Conservation (phyloP, 2,888 invertebrate species). For the Dryomyza anilis region DNA sequence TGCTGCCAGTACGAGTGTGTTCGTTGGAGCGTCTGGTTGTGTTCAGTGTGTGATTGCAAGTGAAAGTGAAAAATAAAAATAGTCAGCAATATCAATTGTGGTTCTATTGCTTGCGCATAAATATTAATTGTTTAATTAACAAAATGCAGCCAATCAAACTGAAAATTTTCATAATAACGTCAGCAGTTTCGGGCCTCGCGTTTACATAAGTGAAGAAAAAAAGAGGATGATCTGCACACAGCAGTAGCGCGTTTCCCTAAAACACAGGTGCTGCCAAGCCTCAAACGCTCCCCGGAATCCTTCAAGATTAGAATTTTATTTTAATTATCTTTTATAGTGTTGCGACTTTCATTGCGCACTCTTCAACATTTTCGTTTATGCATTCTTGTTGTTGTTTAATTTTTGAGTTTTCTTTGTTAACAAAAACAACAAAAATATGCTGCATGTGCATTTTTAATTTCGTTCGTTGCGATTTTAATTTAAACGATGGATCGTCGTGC, state of each 20-base stretch:
- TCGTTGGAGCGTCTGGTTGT: slow-evolving; percentile 36
- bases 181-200: neutral
- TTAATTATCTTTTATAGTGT: no score
- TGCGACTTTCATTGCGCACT: neutral
- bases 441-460: slow-evolving; percentile 58
- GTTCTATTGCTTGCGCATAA: no score
- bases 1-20: slow-evolving; percentile 38
- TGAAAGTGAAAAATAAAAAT: no score
- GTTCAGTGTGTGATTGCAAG: slow-evolving; percentile 19
- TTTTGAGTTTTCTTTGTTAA: slow-evolving; percentile 1
- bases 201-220: slow-evolving; percentile 14
- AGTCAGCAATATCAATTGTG: no score
- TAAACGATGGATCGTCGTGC: slow-evolving; percentile 78
- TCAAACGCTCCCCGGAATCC: neutral
- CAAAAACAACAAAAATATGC: slow-evolving; percentile 31
- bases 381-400: no score
- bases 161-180: neutral
- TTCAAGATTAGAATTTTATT: slow-evolving; percentile 13
- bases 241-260: neutral
- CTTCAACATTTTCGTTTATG: no score
- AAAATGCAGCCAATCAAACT: slow-evolving; percentile 19
- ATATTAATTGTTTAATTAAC: slow-evolving; percentile 24
- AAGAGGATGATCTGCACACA: no score
- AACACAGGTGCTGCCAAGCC: slow-evolving; percentile 21
- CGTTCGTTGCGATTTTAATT: slow-evolving; percentile 60